Percentiles rank a stretch among this genome's conserved stretches.
Evolutionary conservation across 2,113 vertebrate genomes (phyloP).

Genomic region (Phycodurus eques): DNA sequence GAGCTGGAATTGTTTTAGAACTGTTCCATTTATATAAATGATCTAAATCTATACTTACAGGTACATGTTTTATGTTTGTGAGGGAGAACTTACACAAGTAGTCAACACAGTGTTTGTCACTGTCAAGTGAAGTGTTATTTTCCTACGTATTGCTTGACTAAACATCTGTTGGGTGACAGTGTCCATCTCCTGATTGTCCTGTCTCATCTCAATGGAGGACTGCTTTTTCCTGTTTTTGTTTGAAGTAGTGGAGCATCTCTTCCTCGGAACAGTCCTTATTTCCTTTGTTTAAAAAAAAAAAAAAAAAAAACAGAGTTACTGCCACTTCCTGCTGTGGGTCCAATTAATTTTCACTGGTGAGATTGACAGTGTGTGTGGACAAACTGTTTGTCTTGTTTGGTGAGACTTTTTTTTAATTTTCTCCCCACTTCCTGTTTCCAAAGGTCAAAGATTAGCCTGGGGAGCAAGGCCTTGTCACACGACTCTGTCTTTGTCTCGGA

Average conservation of each 20-base stretch:
- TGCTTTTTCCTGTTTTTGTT: constrained; percentile 52
- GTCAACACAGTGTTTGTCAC: neutral
- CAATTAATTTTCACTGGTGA: constrained; percentile 20
- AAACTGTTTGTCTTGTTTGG: neutral
- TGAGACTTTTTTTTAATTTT: constrained; percentile 12
- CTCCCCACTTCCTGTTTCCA: constrained; percentile 33
- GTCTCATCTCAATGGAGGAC: neutral
- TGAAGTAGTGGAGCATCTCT: constrained; percentile 19
- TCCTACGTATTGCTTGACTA: neutral
- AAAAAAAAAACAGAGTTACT: constrained; percentile 1
- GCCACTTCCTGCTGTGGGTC: constrained; percentile 40
- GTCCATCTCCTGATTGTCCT: constrained; percentile 29
- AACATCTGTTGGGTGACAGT: neutral
- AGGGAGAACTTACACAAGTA: neutral
- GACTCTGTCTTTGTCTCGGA: constrained; percentile 85
- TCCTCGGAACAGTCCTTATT: constrained; percentile 43
- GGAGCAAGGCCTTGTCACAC: constrained; percentile 84
- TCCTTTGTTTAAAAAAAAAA: constrained; percentile 39
- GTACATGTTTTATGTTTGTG: neutral
- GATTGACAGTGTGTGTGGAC: neutral
- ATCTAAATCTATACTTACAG: neutral
- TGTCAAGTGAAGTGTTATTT: neutral
- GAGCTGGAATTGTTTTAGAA: neutral
- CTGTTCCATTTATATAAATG: neutral
- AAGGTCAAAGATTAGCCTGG: constrained; percentile 80